Base-by-base conservation (phyloP, 2,888 invertebrate species). In the Yponomeuta cagnagella region DNA sequence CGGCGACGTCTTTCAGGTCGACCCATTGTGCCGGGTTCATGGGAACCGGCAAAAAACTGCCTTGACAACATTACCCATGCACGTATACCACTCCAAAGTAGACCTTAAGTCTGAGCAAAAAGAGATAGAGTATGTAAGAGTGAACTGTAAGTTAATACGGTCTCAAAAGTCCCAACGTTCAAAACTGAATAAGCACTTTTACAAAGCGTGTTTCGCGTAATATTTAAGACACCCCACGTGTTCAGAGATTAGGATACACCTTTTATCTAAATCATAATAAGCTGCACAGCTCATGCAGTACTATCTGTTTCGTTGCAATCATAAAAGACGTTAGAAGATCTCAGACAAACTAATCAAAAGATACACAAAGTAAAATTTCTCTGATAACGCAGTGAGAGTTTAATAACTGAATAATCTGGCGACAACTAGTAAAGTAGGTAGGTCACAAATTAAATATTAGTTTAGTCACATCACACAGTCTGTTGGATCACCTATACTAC, bases 31-130 rank as follows among this genome's bases (percentile, higher is more conserved):
- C 81, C 82, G 86, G 88, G 92, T 91, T 91, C 91, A 91, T 91
- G 91, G 91, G 91, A 91, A 92, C 87, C 77, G 74, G 85, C 90
- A 91, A 92, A 92, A 92, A 92, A 91, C 77, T n/a, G n/a, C 30
- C 52, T 58, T 58, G 52, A 58, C 65, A 65, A 30, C 33, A 12
- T 30, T 48, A 67, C 52, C 52, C 67, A 37, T 65, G 12, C 65
- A 65, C 31, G 12, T 58, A 58, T 58, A 5, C 3, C 52, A 58
- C 15, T 58, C 52, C 15, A 58, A 15, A 58, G 12, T 58, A 58
- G 52, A 58, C 52, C 15, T 15, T 58, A 58, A 15, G 15, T 4
- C 15, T 15, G 52, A 58, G 15, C 4, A 58, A 58, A 15, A 15
- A 15, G 52, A 58, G 65, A 10, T 33, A 33, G 12, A 65, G 30